A percentile compares a stretch with the other conserved stretches of the same genome.
Evolutionary conservation across 2,797 vertebrate genomes (phyloP).

Genomic region (Argentina silus): DNA sequence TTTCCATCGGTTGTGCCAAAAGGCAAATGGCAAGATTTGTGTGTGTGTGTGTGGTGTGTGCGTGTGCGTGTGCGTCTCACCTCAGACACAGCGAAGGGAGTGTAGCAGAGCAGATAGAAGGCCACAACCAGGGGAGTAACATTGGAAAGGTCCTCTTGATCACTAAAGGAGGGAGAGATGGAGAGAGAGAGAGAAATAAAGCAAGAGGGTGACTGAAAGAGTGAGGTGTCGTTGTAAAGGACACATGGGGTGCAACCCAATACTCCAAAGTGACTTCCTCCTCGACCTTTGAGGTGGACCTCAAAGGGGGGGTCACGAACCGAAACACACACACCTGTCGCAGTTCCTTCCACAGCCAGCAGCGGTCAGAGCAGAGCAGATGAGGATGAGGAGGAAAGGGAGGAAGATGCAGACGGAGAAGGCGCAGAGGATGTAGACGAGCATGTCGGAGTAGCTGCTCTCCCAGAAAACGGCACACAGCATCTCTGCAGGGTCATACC

Average conservation of each 20-base stretch:
- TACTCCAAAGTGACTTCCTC: too few species aligned
- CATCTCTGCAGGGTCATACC: constrained; percentile 80
- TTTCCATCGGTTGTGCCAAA: too few species aligned
- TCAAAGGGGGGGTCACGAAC: background rate
- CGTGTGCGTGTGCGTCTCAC: constrained; percentile 43
- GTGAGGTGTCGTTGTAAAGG: background rate
- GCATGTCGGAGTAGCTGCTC: constrained; percentile 76
- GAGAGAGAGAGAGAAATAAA: too few species aligned
- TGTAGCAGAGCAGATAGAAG: constrained; percentile 73
- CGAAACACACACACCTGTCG: constrained; percentile 53
- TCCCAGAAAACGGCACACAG: constrained; percentile 80
- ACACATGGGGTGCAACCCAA: background rate
- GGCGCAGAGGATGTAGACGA: constrained; percentile 75
- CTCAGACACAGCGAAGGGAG: constrained; percentile 75
- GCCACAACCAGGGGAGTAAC: constrained; percentile 71
- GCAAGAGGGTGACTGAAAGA: too few species aligned
- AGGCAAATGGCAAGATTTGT: background rate
- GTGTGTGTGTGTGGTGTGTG: background rate
- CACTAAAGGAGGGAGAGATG: constrained; percentile 35
- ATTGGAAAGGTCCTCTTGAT: constrained; percentile 67
- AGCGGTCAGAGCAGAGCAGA: constrained; percentile 59
- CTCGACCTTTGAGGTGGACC: background rate
- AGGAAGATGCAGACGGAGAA: constrained; percentile 71
- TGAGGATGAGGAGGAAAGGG: constrained; percentile 67
- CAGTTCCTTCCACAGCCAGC: constrained; percentile 37